Evolutionary conservation across 2,797 vertebrate species (phyloP), one percentile per base, ranked within the genome.

Genomic region (Lateolabrax maculatus): DNA sequence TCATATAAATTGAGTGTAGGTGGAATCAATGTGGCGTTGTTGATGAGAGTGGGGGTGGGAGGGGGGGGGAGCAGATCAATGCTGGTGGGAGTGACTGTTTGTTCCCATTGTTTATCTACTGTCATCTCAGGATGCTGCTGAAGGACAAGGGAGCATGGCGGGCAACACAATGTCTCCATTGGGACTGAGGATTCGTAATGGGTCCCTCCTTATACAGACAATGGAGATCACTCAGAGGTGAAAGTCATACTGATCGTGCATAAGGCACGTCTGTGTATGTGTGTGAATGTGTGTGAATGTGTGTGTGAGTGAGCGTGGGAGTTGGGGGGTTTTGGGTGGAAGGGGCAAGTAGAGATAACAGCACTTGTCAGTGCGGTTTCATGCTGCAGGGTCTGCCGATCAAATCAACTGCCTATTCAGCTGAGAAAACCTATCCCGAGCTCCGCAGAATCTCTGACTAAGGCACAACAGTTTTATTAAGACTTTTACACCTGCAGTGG

Each of bases 1-100:
- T 94, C 86, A 91, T 93, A 95, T 93, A 94, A 93, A 94, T 91
- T 91, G 87, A 91, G 91, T 89, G 93, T 93, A 93, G 92, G 94
- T 92, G 92, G 88, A 94, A 93, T 94, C 92, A 93, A 92, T 93
- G 92, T 92, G 90, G 89, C 72, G 87, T 85, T 88, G 90, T 66
- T 90, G 89, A 77, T 78, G 80, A 82, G 75, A 52, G 74, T 39
- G 60, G 81, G 83, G 83, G 80, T 81, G 81, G 71, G 56, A 3
- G 48, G 29, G 75, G 49, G 76, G 81, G 84, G n/a, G n/a, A n/a
- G 71, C 75, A 58, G 92, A 95, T 95, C 93, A 92, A 95, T 94
- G 92, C 84, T 76, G 87, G 91, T 92, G 94, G 94, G 94, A 92
- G 92, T 90, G 90, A 89, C 91, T 91, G 92, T 94, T 94, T 93